Conservation (phyloP, 2,888 invertebrate species). For the Clunio marinus region DNA sequence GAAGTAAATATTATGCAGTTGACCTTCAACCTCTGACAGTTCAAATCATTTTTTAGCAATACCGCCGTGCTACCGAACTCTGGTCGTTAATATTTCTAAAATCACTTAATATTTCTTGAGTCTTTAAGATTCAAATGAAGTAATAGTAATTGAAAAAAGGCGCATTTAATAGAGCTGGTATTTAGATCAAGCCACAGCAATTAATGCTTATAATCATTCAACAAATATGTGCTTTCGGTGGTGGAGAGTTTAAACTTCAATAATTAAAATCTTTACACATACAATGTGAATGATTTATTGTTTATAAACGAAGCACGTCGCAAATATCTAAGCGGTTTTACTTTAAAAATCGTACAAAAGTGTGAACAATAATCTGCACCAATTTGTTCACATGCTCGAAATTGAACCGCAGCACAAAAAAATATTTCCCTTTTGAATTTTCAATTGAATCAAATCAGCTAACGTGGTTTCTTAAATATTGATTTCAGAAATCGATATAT, state of each 20-base stretch:
- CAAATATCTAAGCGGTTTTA: not conserved
- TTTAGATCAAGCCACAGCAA: slow-evolving; percentile 3
- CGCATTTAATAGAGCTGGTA: not conserved
- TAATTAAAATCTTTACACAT: not conserved
- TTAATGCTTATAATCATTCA: not conserved
- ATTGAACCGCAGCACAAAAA: not conserved
- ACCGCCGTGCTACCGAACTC: not conserved
- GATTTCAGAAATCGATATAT: slow-evolving; percentile 3
- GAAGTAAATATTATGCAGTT: slow-evolving; percentile 1
- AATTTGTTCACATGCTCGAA: not conserved
- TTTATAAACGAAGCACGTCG: not conserved
- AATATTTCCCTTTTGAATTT: not conserved
- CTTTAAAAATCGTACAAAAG: not conserved
- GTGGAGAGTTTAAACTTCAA: not conserved
- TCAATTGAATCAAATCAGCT: too few relatives aligned
- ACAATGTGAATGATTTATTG: too few relatives aligned
- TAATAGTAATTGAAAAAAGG: too few relatives aligned
- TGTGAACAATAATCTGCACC: not conserved
- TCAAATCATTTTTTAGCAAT: not conserved
- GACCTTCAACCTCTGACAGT: not conserved
- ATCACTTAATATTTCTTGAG: not conserved
- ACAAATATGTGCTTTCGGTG: not conserved
- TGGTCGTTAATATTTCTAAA: too few relatives aligned
- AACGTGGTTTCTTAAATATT: not conserved
- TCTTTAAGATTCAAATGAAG: not conserved